Conservation (phyloP, 2,797 vertebrate species). For the Myotis daubentonii region DNA sequence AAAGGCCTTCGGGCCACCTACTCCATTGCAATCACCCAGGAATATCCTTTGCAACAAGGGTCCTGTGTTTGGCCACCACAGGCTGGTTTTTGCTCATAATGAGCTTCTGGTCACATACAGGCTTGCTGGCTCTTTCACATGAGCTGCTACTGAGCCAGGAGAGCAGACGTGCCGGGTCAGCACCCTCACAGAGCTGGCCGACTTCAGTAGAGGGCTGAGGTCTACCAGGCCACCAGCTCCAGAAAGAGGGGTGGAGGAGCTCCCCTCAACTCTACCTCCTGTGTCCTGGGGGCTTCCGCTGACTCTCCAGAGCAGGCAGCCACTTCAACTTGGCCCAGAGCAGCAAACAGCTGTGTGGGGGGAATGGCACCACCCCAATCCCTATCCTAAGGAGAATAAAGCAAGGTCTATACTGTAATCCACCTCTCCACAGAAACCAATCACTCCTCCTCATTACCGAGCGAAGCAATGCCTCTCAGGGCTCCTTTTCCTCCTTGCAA, state of each 20-base stretch:
- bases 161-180: too few species aligned
- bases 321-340: background rate
- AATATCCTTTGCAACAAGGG: background rate
- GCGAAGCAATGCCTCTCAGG: conserved; percentile 58
- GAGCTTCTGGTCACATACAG: background rate
- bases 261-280: background rate
- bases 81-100: background rate
- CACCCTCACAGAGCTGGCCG: background rate
- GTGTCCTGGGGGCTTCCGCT: background rate
- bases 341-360: background rate
- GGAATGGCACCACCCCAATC: background rate
- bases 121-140: fast-evolving
- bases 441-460: conserved; percentile 61
- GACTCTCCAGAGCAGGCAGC: background rate
- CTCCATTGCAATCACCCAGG: background rate
- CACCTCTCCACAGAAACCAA: conserved; percentile 17
- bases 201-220: background rate
- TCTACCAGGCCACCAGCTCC: background rate
- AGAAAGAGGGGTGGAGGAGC: background rate
- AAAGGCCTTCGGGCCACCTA: background rate
- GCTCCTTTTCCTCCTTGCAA: conserved; percentile 58
- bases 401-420: conserved; percentile 35
- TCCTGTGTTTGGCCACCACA: background rate
- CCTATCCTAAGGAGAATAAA: background rate
- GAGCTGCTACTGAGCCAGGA: background rate